Conservation (phyloP, 2,113 vertebrate species). For the Philantomba maxwellii region DNA sequence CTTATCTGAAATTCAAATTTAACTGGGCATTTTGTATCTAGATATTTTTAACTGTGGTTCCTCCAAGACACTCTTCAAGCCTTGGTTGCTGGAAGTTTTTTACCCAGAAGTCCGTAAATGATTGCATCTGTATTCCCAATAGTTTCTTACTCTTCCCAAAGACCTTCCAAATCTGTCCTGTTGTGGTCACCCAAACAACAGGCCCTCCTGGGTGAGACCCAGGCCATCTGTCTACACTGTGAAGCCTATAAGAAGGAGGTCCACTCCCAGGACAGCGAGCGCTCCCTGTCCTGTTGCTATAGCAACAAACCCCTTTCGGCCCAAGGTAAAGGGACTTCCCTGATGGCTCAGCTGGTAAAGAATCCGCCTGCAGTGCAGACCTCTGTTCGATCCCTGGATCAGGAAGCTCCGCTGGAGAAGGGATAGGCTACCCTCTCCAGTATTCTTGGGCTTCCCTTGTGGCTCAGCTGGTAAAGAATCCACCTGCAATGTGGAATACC, state of each 20-base stretch:
- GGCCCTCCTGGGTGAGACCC: neutral
- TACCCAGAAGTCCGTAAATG: neutral
- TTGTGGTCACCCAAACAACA: neutral
- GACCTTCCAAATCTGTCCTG: neutral
- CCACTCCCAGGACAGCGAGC: neutral
- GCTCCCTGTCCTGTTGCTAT: neutral
- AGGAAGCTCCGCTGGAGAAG: neutral
- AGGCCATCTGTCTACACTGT: neutral
- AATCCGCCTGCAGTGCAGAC: accelerated
- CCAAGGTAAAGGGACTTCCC: neutral
- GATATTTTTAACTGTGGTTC: neutral
- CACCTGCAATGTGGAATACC: neutral
- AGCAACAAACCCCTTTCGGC: accelerated
- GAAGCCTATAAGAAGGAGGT: neutral
- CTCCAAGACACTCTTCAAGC: neutral
- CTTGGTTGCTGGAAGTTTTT: accelerated
- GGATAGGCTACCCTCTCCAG: neutral
- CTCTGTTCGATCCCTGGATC: neutral
- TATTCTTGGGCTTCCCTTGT: neutral
- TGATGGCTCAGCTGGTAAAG: neutral
- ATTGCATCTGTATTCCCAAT: neutral
- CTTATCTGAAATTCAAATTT: neutral
- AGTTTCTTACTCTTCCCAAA: neutral
- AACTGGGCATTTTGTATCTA: neutral
- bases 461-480: neutral